Conservation (phyloP, 2,113 vertebrate species). For the Thamnaconus septentrionalis region DNA sequence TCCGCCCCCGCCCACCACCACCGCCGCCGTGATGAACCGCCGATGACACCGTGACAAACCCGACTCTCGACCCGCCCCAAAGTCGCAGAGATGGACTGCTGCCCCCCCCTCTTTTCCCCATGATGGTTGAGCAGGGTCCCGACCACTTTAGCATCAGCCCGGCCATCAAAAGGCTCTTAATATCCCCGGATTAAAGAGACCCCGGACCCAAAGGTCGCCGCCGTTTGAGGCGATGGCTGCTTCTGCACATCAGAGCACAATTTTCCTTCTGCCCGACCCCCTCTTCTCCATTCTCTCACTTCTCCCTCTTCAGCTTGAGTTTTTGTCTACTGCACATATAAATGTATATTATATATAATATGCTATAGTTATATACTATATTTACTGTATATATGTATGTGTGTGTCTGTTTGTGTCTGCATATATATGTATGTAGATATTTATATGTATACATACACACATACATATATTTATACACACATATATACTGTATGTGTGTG, state of each 20-base stretch:
- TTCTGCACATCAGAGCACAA: conserved; percentile 63
- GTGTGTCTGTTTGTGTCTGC: too few relatives aligned
- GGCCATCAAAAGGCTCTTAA: conserved; percentile 78
- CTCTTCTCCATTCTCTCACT: conserved; percentile 34
- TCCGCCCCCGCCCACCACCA: conserved; percentile 39
- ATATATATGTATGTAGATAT: too few relatives aligned
- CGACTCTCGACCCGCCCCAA: conserved; percentile 8
- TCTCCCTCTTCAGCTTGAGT: conserved; percentile 41
- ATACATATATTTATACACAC: too few relatives aligned
- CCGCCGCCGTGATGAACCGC: conserved; percentile 32
- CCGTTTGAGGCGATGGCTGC: conserved; percentile 72
- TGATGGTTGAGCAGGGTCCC: conserved; percentile 77
- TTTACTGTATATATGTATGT: too few relatives aligned
- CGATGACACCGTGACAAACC: conserved; percentile 68
- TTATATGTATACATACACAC: too few relatives aligned
- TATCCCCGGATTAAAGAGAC: conserved; percentile 82
- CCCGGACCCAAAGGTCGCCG: conserved; percentile 82
- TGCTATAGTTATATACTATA: too few relatives aligned
- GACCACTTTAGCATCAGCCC: conserved; percentile 75
- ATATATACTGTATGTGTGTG: too few relatives aligned
- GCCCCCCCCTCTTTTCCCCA: conserved; percentile 29
- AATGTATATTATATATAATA: too few relatives aligned
- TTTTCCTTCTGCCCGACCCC: conserved; percentile 39
- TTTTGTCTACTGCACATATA: too few relatives aligned
- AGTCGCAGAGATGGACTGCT: conserved; percentile 68